phyloP scores from a whole-genome alignment of 2,113 vertebrate genomes.

The Litocranius walleri region DNA sequence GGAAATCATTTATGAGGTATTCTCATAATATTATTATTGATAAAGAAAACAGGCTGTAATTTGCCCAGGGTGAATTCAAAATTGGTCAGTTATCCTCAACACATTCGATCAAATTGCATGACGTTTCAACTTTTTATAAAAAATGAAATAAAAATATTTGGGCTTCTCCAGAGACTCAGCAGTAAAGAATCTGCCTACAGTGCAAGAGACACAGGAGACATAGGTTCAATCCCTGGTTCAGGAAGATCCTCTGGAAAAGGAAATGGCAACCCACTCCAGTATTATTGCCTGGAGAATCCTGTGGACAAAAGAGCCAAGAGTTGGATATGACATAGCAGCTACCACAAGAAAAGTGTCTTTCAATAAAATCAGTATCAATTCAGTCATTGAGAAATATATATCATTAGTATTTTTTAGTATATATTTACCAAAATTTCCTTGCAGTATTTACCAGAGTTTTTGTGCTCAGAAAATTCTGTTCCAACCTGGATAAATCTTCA shows the following conservation, averaged over 20 bases:
- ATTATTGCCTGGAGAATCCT: not conserved
- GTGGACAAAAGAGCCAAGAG: not conserved
- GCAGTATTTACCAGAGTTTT: not conserved
- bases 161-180: accelerated
- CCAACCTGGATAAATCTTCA: not conserved
- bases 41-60: not conserved
- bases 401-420: not conserved
- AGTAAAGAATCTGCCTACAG: not conserved
- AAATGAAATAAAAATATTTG: not conserved
- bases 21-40: not conserved
- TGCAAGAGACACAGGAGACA: not conserved
- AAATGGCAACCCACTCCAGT: not conserved
- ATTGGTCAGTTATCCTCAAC: not conserved
- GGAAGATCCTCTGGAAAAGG: not conserved
- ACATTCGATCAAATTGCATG: not conserved
- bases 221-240: not conserved
- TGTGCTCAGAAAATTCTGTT: not conserved
- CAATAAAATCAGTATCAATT: not conserved
- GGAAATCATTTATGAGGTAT: not conserved
- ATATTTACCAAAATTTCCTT: not conserved
- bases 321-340: not conserved
- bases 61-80: not conserved
- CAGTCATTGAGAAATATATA: not conserved
- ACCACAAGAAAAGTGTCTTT: not conserved
- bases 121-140: not conserved